Evolutionary conservation across 1,140 invertebrate genomes (phyloP), one percentile per base, ranked within the genome.

Genomic region (Heterodera carotae): DNA sequence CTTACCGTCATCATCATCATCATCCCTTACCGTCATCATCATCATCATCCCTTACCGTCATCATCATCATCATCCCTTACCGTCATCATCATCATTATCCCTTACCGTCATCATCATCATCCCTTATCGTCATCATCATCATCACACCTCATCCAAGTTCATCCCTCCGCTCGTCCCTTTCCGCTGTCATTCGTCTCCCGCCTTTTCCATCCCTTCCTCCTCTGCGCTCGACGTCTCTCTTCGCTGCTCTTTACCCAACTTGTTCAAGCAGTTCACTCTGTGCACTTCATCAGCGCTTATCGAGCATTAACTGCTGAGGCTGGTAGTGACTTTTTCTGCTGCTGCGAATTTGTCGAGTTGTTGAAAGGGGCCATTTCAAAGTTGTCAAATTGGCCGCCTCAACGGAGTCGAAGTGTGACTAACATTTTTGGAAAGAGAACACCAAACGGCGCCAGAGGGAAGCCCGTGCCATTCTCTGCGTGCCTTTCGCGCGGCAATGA

Each of bases 401-500:
- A 4, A 53, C n/a, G n/a, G n/a, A 53, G 12, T 22, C 48, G 22
- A 53, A 53, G 48, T 4, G 48, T 53, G 48, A 18, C 18, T 5
- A 22, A 53, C 48, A 53, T 53, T 53, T 53, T 12, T 22, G 5
- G 12, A 18, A 10, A 0, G 48, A 22, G 48, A 1, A 10, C 48
- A 53, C 12, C 12, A 53, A 53, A 12, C 7, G 48, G 18, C 12
- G 18, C 48, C n/a, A n/a, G n/a, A n/a, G 48, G 12, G 18, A 56
- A 4, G 1, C 4, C 22, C 48, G 48, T 22, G 48, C 48, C 1
- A 31, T 12, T 34, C 27, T 29, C 6, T 31, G 62, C 27, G 53
- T 29, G 64, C 29, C 12, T 34, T 62, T 34, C 59, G 34, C 56
- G 78, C 77, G 10, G 36, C 31, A 43, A 81, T 81, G 74, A 69